A percentile compares a stretch with the other conserved stretches of the same genome.
These are phyloP conservation scores for Eubasilissa regina DNA, from an alignment of 1,140 invertebrate genomes.

Conservation along the genomic window DNA sequence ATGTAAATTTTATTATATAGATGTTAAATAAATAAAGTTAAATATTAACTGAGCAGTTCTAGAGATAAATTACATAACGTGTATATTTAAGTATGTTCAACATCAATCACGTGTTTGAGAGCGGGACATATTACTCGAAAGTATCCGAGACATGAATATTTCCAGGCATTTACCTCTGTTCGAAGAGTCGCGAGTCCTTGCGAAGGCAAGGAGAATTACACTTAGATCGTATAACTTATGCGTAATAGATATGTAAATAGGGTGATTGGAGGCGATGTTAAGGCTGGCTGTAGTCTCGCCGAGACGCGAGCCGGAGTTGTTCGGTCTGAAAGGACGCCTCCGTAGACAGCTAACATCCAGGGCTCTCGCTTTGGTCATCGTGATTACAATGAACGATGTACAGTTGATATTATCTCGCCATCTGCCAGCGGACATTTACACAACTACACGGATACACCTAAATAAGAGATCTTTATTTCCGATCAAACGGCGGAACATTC, in stretches of 20 bases:
- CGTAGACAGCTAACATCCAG: conserved; percentile 5
- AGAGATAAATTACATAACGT: no score
- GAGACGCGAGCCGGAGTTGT: conserved; percentile 5
- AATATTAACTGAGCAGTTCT: no score
- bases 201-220: background rate
- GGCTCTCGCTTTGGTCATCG: background rate
- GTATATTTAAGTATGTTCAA: no score
- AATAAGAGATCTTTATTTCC: no score
- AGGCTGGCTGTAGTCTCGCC: conserved; percentile 5
- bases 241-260: conserved; percentile 21
- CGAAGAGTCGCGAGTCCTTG: background rate
- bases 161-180: background rate
- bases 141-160: background rate
- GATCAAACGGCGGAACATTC: no score
- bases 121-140: background rate
- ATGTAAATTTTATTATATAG: no score
- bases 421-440: no score
- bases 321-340: conserved; percentile 1
- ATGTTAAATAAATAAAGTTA: no score
- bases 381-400: no score
- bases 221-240: conserved; percentile 13
- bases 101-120: background rate
- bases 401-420: no score
- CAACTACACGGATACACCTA: no score
- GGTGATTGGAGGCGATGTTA: conserved; percentile 18